Evolutionary conservation across 2,113 vertebrate genomes (phyloP).

Genomic region (Cyanocitta stelleri): DNA sequence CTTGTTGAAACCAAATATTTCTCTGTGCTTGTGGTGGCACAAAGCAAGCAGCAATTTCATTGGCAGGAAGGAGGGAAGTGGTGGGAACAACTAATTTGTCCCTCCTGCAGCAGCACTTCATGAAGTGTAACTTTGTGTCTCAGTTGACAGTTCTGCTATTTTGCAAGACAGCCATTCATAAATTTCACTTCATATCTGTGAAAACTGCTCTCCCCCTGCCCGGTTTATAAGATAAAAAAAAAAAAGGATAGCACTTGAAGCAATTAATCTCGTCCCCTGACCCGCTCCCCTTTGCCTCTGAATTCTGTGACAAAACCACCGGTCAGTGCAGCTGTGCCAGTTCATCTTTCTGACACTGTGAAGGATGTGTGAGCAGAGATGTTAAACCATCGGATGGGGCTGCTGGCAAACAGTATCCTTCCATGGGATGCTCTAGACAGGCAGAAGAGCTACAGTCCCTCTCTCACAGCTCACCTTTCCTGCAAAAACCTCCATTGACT

Average conservation of each 20-base stretch:
- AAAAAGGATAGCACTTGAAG: not conserved
- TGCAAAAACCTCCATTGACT: not conserved
- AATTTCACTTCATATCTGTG: not conserved
- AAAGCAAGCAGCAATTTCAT: not conserved
- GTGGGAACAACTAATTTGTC: not conserved
- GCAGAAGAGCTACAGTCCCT: not conserved
- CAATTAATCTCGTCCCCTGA: not conserved
- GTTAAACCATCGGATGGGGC: not conserved
- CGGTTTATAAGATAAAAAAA: not conserved
- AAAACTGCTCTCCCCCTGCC: not conserved
- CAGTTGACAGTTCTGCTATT: not conserved
- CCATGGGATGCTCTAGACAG: not conserved
- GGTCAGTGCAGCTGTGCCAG: not conserved
- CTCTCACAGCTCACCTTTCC: accelerated
- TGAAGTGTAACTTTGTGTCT: not conserved
- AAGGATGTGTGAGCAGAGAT: not conserved
- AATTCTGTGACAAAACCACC: not conserved
- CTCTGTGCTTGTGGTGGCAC: not conserved
- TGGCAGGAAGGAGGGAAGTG: not conserved
- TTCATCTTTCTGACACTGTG: not conserved
- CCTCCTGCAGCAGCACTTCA: not conserved
- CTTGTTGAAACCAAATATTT: not conserved
- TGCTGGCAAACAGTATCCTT: not conserved
- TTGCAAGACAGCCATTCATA: not conserved
- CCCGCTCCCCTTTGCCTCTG: not conserved